Base-by-base conservation (phyloP, 2,113 vertebrate species). In the Salminus brasiliensis region DNA sequence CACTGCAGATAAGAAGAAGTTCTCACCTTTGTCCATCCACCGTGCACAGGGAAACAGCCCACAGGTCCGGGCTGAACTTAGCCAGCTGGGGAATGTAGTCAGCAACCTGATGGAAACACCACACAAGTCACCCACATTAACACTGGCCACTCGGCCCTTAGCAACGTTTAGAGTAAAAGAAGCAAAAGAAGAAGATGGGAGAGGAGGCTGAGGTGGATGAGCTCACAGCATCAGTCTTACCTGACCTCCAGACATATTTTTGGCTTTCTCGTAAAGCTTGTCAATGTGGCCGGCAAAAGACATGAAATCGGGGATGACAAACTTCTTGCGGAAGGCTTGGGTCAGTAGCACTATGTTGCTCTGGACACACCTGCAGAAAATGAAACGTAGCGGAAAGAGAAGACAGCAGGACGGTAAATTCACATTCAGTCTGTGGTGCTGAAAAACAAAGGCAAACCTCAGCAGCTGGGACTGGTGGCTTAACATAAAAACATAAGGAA, bases 341-440 rank as follows among this genome's bases (percentile, higher is more conserved):
- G 98, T 99, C 84, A 99, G 94, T 86, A 99, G 94, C 82, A 99
- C 96, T 85, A 99, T 99, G 92, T 99, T 99, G 93, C 96, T 98
- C 85, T 98, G 97, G 89, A 99, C 97, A 92, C 98, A 99, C 91
- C 98, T 99, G 93, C 74, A 83, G 1, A 67, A 45, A 23, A 9
- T 43, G 49, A 53, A 13, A 13, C 27, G 2, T n/a, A 55, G 11
- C 41, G 5, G 18, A 6, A 12, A 53, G 0, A 3, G 2, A 32
- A 25, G 34, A 6, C 10, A 13, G 25, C n/a, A 52, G 21, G 10
- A 34, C 18, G 16, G 30, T 41, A 69, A n/a, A n/a, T n/a, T n/a
- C n/a, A n/a, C n/a, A n/a, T n/a, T n/a, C n/a, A n/a, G n/a, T n/a
- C n/a, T n/a, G n/a, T n/a, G n/a, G n/a, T n/a, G n/a, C n/a, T n/a